Base-by-base conservation (phyloP, 2,113 vertebrate genomes). In the Nestor notabilis region DNA sequence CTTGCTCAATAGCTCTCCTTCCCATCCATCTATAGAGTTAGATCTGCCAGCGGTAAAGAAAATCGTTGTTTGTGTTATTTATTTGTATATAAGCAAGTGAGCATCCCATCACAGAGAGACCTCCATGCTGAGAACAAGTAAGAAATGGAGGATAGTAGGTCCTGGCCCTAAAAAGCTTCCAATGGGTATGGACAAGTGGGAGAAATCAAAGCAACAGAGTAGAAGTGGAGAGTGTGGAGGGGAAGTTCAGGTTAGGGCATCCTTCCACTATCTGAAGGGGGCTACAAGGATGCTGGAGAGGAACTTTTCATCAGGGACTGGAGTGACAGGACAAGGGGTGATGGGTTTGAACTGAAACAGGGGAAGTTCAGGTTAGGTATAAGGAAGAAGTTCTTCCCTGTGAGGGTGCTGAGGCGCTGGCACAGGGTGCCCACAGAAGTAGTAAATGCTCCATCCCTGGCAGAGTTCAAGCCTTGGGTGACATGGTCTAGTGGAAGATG, bases 1-100 rank as follows among this genome's bases (percentile, higher is more conserved):
- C 63, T 88, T 94, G 89, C 84, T 95, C 94, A 60, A 91, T 89
- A 95, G 64, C 43, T 87, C 81, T 76, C 23, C 46, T 95, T 83
- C 60, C 44, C 88, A 92, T 93, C 90, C 78, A 84, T 96, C 84
- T 82, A 19, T 4, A 5, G 65, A 55, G 47, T n/a, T 76, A 29
- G 7, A 81, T 47, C 69, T 89, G 71, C 68, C 87, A 71, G 47
- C 29, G n/a, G 64, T 2, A 13, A 87, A 55, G 70, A 95, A 96
- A 96, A 96, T 91, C 23, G 0, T 93, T 94, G 44, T 17, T 85
- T 43, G 18, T 0, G 12, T 84, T 90, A 83, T 86, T 95, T 93
- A 91, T 86, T 90, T 76, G 66, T 33, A 28, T 65, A 27, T 39
- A 80, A 92, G 39, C 47, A 83, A 72, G 50, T 44, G 17, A 83